Base-by-base conservation (phyloP, 1,140 invertebrate species). In the Drosophila sturtevanti region DNA sequence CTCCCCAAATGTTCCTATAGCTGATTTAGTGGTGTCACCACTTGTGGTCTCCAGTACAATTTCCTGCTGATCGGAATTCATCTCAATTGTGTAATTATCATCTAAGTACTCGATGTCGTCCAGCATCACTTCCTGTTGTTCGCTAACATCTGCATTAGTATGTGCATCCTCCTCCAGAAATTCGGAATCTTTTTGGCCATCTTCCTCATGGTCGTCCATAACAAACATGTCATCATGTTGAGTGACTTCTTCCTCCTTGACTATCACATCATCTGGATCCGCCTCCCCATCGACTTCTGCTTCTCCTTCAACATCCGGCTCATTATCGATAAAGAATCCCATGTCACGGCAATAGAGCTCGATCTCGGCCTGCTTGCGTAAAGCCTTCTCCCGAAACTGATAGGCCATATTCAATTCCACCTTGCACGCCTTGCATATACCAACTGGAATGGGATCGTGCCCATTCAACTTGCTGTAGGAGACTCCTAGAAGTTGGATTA, bases 361-460 rank as follows among this genome's bases (percentile, higher is more conserved):
- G 1, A 91, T 86, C 16, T 82, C 74, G 0, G 48, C 51, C 51
- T 91, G 86, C 9, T 80, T 80, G 9, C 65, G 72, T 5, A 91
- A 34, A 1, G 90, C 90, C 52, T 90, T 90, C 52, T 77, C 74
- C 0, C 90, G 90, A 52, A 91, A 91, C 58, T 91, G 87, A 58
- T 73, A 91, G 0, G 90, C 90, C 86, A 91, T 82, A 31, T 89
- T 91, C 7, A 91, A 74, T 59, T 84, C 85, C 21, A 91, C 72
- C 21, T 84, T 85, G 79, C 90, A 91, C 0, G 66, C 63, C 52
- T 81, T 82, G 60, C 90, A 91, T 22, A 91, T 91, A 18, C 72
- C 71, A 51, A 91, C 79, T 5, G 90, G 90, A 9, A 90, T 76
- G 24, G 71, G 73, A 11, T 87, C 79, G 18, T 72, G 78, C 6